Conservation (phyloP, 2,797 vertebrate species). For the Graptemys geographica region DNA sequence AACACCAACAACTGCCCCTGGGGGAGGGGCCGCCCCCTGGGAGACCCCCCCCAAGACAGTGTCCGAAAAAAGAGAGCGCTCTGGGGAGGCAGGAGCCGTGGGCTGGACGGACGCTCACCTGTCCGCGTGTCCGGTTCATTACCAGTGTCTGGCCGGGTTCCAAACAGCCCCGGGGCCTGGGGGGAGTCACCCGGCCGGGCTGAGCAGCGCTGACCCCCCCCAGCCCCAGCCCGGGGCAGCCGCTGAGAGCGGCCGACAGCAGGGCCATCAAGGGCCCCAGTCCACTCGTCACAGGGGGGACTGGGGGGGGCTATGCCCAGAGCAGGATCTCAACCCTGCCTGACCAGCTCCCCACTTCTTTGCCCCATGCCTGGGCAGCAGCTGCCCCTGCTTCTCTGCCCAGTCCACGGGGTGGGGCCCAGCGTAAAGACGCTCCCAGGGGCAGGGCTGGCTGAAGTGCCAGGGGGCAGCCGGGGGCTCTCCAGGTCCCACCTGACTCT, state of each 20-base stretch:
- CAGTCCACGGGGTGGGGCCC: not conserved
- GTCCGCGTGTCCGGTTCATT: not conserved
- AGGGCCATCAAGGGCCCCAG: not conserved
- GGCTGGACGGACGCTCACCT: not conserved
- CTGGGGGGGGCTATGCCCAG: not conserved
- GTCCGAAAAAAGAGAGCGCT: not conserved
- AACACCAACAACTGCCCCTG: not conserved
- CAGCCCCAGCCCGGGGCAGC: not conserved
- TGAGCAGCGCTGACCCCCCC: not conserved
- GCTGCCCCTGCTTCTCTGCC: not conserved
- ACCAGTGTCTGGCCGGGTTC: not conserved
- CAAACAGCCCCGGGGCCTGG: not conserved
- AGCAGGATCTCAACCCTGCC: not conserved
- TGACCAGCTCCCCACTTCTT: not conserved
- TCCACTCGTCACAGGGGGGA: not conserved
- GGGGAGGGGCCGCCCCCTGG: accelerated
- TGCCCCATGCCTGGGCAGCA: constrained; percentile 14
- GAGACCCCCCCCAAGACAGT: too few species aligned
- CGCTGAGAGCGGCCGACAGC: not conserved
- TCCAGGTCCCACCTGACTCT: not conserved
- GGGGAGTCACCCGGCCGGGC: not conserved
- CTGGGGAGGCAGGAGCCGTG: too few species aligned
- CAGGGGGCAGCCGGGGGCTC: not conserved
- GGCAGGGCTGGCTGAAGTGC: not conserved
- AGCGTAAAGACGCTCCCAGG: not conserved